Base-by-base conservation (phyloP, 1,140 invertebrate species). In the Aricia agestis region DNA sequence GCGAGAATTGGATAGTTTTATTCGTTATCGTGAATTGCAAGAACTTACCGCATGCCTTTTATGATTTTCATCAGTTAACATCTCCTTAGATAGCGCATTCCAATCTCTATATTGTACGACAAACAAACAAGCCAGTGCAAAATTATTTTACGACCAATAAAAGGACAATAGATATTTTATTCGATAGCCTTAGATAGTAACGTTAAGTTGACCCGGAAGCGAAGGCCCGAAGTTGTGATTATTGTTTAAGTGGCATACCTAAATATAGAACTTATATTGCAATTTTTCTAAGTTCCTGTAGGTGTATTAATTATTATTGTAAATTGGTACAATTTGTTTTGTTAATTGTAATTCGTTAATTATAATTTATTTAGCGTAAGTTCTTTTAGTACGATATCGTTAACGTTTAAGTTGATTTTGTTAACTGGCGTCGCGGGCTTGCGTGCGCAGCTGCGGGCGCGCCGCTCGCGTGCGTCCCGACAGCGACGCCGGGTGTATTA, bases 211-310 rank as follows among this genome's bases (percentile, higher is more conserved):
- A 78, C 80, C 77, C 78, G 76, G 59, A 68, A 42, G 63, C 32
- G 63, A 61, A 41, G 57, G 69, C 65, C 70, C 72, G 68, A 61
- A 41, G 73, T 87, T 85, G 78, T 87, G 79, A 83, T 82, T 85
- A 81, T 79, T 82, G 79, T 79, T 90, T 89, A 91, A 90, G 89
- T 91, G 89, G 87, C 89, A 89, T 91, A 91, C 79, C 85, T 91
- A 91, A 88, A 86, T 89, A 89, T 91, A 90, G 84, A 89, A 89
- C 86, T 89, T 89, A 86, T 84, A 90, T 86, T 89, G 89, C 89
- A 91, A 91, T 90, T 91, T 89, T 91, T 84, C 86, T 91, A 90
- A 90, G 89, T 91, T 91, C 89, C 87, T 91, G 89, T 91, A 91
- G 87, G 82, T 84, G 79, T 91, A 89, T 89, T 87, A 82, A 90